Evolutionary conservation across 1,140 invertebrate genomes (phyloP), one percentile per base, ranked within the genome.

Genomic region (Drosophila bocki): DNA sequence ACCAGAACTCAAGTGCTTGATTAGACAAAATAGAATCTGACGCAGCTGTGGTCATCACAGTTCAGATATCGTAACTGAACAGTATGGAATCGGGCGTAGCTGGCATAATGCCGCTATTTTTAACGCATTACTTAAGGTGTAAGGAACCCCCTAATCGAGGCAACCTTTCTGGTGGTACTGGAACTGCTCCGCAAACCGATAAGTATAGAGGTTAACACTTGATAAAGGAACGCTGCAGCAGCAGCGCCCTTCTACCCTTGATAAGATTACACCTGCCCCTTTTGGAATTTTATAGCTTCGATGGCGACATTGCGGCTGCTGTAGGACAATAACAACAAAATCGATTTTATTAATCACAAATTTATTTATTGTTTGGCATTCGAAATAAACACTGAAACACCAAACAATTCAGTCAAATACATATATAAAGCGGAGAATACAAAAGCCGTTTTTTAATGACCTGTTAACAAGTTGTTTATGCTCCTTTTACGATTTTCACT

Each of bases 21-120:
- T 77, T 77, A 76, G 35, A 77, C 54, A 58, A 77, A 75, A 65
- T 45, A 72, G 68, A 72, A 60, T 72, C 70, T 74, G 70, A 74
- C 70, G 70, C 69, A 72, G 69, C 54, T 32, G 67, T 60, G 67
- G 67, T 72, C 69, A 72, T 71, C 69, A 71, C 29, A 35, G 42
- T 29, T 51, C n/a, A 74, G 70, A 72, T 74, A 74, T 74, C 53
- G 54, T 42, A 72, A 60, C 54, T 17, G 45, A 42, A 11, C 11
- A 13, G 53, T n/a, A 9, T 37, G n/a, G 32, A 37, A 51, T 72
- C 44, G 29, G 29, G 29, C n/a, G 26, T 22, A 42, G 69, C 37
- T 72, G 56, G 75, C 75, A 76, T 78, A 78, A 69, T 70, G 57
- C 22, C 29, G 48, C 75, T 78, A 78, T 78, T 69, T 78, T 78